Evolutionary conservation across 2,888 invertebrate genomes (phyloP).

Genomic region (Ormyrus labotus): DNA sequence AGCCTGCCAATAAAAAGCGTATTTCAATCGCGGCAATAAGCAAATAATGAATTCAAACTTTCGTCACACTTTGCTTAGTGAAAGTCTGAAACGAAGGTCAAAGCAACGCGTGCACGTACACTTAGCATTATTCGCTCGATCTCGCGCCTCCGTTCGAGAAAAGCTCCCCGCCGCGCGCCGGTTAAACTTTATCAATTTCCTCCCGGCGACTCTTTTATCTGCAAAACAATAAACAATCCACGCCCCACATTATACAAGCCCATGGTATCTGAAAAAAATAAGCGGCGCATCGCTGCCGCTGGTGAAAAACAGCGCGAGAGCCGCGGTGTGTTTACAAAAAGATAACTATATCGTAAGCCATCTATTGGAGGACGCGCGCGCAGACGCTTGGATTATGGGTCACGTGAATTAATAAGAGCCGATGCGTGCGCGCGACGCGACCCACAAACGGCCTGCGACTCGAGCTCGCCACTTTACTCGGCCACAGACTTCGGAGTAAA

Average conservation of each 20-base stretch:
- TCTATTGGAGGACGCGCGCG: slow-evolving; percentile 5
- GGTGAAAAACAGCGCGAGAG: neutral
- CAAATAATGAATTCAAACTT: too few species aligned
- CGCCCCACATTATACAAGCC: neutral
- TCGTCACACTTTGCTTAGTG: too few species aligned
- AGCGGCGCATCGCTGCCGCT: neutral
- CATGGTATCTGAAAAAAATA: neutral
- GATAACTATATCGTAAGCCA: neutral
- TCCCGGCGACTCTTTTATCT: neutral
- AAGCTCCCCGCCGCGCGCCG: too few species aligned
- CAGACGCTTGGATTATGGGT: slow-evolving; percentile 9
- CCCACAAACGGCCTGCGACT: slow-evolving; percentile 13
- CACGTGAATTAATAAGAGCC: slow-evolving; percentile 35
- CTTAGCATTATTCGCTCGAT: too few species aligned
- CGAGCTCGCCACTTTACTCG: neutral
- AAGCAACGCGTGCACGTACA: too few species aligned
- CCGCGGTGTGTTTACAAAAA: too few species aligned
- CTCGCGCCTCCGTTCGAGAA: too few species aligned
- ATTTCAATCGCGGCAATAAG: too few species aligned
- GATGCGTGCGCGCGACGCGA: slow-evolving; percentile 19
- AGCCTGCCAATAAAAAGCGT: too few species aligned
- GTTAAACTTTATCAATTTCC: too few species aligned
- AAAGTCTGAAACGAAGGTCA: too few species aligned
- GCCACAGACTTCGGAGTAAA: too few species aligned
- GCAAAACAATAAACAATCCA: slow-evolving; percentile 1